Conservation (phyloP, 2,797 vertebrate genomes). For the Rhabdophis nuchalis region DNA sequence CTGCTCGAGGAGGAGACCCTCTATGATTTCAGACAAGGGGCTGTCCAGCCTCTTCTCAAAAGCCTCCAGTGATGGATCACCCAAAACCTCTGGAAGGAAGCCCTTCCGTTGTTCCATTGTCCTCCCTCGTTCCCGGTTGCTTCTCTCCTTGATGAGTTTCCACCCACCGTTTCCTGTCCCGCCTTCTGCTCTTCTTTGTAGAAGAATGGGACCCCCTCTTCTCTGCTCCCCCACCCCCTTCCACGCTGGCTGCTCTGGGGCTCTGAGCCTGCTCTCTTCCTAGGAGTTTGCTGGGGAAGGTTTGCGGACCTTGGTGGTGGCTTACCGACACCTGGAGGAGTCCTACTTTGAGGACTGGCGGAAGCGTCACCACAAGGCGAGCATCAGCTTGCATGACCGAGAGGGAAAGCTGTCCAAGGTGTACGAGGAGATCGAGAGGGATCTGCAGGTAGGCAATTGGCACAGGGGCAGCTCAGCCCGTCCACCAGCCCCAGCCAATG, state of each 20-base stretch:
- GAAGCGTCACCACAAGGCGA: conserved; percentile 79
- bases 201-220: no score
- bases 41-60: no score
- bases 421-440: conserved; percentile 89
- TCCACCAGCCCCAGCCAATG: neutral
- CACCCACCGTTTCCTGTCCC: no score
- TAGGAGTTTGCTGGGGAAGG: conserved; percentile 92
- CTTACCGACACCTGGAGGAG: conserved; percentile 83
- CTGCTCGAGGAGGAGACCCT: no score
- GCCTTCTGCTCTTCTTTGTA: no score
- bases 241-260: neutral
- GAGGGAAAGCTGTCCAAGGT: conserved; percentile 79
- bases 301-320: conserved; percentile 85
- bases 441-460: conserved; percentile 72
- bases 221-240: neutral
- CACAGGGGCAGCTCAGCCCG: neutral
- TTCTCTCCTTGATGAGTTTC: no score
- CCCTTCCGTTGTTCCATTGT: no score
- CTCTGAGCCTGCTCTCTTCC: conserved; percentile 19
- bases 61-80: no score
- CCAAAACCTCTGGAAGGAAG: no score
- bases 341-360: conserved; percentile 76
- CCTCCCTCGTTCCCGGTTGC: no score
- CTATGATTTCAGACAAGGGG: no score
- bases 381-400: conserved; percentile 73